Conservation (phyloP, 2,888 invertebrate species). For the Microctonus brassicae region DNA sequence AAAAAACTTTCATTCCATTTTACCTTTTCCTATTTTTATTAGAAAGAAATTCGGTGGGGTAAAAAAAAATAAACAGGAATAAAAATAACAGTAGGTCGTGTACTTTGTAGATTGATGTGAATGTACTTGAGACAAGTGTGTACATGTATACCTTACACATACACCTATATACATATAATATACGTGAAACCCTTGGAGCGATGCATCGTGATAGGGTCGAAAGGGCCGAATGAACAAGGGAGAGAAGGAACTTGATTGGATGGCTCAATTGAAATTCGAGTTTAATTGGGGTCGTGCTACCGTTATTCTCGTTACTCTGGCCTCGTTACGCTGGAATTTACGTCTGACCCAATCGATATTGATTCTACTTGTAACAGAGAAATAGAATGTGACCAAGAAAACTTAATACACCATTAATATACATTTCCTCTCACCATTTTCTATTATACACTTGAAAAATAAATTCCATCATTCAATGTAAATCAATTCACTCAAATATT, state of each 20-base stretch:
- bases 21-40: not conserved
- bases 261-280: constrained; percentile 46
- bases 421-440: no score
- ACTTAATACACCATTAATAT: no score
- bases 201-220: constrained; percentile 19
- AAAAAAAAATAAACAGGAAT: no score
- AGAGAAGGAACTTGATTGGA: constrained; percentile 35
- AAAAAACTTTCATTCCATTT: not conserved
- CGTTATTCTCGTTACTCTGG: constrained; percentile 45
- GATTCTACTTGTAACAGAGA: constrained; percentile 7
- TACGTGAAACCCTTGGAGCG: constrained; percentile 15
- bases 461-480: not conserved
- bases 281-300: constrained; percentile 46
- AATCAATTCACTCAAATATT: not conserved
- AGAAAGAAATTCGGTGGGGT: not conserved
- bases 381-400: not conserved
- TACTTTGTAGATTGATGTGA: not conserved
- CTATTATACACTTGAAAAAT: constrained; percentile 10
- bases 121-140: not conserved
- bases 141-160: not conserved
- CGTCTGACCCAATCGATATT: constrained; percentile 20
- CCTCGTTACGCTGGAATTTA: constrained; percentile 40
- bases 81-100: not conserved
- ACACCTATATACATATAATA: not conserved
- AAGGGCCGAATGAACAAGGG: constrained; percentile 22